These are phyloP conservation scores for Drosophila quadrilineata DNA, from an alignment of 1,140 invertebrate species.

Conservation along the genomic window DNA sequence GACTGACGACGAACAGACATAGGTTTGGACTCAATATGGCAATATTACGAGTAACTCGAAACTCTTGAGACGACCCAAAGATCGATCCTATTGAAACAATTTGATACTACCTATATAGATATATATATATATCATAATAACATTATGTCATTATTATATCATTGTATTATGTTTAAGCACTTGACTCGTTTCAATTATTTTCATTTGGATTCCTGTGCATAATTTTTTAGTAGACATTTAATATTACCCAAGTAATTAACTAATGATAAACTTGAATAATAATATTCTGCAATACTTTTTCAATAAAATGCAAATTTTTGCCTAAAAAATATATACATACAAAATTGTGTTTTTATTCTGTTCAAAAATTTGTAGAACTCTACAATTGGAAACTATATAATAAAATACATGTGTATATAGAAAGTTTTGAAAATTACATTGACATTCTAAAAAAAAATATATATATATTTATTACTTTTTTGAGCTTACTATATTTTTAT, in stretches of 20 bases:
- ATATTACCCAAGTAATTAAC: conserved; percentile 43
- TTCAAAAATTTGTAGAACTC: neutral
- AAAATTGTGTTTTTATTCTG: neutral
- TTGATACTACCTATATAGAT: too few relatives aligned
- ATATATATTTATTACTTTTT: too few relatives aligned
- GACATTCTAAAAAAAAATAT: too few relatives aligned
- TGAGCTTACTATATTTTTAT: too few relatives aligned
- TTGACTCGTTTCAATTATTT: conserved; percentile 6
- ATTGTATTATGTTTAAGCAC: conserved; percentile 31
- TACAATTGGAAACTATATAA: too few relatives aligned
- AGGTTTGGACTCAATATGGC: conserved; percentile 40
- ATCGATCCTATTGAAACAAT: conserved; percentile 37
- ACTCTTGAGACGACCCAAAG: conserved; percentile 60
- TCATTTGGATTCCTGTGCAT: conserved; percentile 25
- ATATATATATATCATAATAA: too few relatives aligned
- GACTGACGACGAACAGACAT: conserved; percentile 50
- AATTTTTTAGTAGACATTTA: conserved; percentile 34
- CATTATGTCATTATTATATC: conserved; percentile 15
- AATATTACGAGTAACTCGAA: conserved; percentile 24
- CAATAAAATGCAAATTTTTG: conserved; percentile 39
- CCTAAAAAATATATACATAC: conserved; percentile 16
- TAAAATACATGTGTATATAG: too few relatives aligned
- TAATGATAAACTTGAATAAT: conserved; percentile 33
- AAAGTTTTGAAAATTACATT: too few relatives aligned
- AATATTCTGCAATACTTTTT: conserved; percentile 41